Evolutionary conservation across 2,113 vertebrate species (phyloP).

Genomic region (Clinocottus analis): DNA sequence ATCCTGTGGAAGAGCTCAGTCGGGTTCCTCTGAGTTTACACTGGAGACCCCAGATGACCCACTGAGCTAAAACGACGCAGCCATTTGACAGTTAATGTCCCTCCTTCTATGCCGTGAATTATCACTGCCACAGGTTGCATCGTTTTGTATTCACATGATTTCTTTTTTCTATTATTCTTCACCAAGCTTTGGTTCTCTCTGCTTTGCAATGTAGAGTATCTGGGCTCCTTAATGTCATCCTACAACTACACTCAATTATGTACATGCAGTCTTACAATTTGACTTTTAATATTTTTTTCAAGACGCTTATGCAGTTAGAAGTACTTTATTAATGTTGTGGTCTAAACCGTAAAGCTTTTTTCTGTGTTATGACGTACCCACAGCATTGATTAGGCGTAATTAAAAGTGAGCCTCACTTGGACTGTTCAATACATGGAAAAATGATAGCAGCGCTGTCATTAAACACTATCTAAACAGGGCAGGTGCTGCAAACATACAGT

Average conservation of each 20-base stretch:
- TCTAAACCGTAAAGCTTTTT: slow-evolving; percentile 42
- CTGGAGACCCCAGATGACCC: slow-evolving; percentile 49
- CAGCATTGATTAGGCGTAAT: slow-evolving; percentile 77
- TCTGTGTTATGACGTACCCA: slow-evolving; percentile 58
- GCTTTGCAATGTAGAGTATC: background rate
- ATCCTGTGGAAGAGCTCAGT: slow-evolving; percentile 16
- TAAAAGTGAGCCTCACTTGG: slow-evolving; percentile 68
- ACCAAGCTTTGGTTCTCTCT: background rate
- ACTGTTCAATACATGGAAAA: slow-evolving; percentile 78
- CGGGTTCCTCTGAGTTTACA: slow-evolving; percentile 19
- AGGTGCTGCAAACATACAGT: slow-evolving; percentile 40
- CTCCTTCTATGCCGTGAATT: slow-evolving; percentile 16
- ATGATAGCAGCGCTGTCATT: slow-evolving; percentile 60
- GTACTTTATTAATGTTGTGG: slow-evolving; percentile 19
- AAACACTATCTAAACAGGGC: slow-evolving; percentile 51
- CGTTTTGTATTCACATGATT: background rate
- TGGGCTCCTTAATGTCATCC: background rate
- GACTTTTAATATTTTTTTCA: slow-evolving; percentile 20
- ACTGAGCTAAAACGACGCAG: slow-evolving; percentile 28
- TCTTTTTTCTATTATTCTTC: background rate
- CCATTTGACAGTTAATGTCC: slow-evolving; percentile 34
- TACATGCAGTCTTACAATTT: background rate
- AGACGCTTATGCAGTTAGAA: slow-evolving; percentile 15
- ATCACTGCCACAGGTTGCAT: slow-evolving; percentile 15
- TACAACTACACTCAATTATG: background rate